Conservation (phyloP, 2,113 vertebrate genomes). For the Vulpes lagopus region DNA sequence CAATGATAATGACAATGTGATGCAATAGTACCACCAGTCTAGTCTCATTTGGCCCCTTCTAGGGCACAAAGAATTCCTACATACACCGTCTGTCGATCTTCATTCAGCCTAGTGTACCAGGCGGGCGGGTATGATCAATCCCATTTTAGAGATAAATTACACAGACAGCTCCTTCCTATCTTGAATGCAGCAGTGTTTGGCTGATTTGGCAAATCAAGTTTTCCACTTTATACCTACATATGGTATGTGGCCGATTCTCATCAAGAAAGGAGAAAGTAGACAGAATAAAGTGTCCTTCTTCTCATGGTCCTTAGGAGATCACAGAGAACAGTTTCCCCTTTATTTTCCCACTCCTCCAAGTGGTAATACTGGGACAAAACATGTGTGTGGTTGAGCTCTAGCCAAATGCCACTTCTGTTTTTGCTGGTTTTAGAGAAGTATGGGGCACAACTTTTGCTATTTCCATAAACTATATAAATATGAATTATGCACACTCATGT, state of each 20-base stretch:
- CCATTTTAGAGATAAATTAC: not conserved
- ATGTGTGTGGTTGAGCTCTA: not conserved
- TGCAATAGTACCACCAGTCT: not conserved
- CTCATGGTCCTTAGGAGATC: not conserved
- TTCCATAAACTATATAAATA: not conserved
- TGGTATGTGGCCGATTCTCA: not conserved
- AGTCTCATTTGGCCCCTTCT: too few relatives aligned
- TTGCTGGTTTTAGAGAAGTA: not conserved
- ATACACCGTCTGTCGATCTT: not conserved
- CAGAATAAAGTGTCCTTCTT: not conserved
- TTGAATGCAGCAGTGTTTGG: accelerated
- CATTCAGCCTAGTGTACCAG: not conserved
- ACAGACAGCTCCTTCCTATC: not conserved
- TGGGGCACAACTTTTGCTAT: not conserved
- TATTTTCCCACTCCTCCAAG: not conserved
- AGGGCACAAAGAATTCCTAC: not conserved
- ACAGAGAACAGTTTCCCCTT: not conserved
- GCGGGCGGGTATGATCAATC: not conserved
- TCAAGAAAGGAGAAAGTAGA: not conserved
- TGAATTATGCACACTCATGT: not conserved
- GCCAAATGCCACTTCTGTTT: not conserved
- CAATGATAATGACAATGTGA: accelerated
- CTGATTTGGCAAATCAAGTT: not conserved
- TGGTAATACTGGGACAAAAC: not conserved
- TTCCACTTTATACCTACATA: not conserved